phyloP scores from a whole-genome alignment of 2,797 vertebrate species.

The Sorex maritimensis region DNA sequence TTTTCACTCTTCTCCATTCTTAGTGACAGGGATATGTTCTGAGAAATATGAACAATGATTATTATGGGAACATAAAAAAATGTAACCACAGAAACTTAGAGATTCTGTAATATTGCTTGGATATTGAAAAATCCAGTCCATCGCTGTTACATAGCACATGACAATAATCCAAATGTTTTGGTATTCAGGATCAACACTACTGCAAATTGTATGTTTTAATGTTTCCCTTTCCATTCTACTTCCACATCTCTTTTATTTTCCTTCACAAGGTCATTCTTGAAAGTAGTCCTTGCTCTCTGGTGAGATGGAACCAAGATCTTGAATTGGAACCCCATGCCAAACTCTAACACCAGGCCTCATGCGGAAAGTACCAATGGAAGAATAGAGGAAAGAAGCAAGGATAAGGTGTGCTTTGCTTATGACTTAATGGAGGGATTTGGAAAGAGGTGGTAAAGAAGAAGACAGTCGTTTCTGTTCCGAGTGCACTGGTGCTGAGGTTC shows the following conservation, averaged over 20 bases:
- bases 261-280: neutral
- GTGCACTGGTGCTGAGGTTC: neutral
- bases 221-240: neutral
- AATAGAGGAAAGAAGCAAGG: neutral
- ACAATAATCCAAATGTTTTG: neutral
- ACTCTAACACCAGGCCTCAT: neutral
- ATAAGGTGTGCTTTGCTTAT: neutral
- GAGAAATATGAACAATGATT: no score
- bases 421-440: neutral
- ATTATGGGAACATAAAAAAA: no score
- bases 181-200: neutral
- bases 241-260: neutral
- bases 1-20: no score
- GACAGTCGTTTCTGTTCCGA: slow-evolving; percentile 3
- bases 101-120: no score
- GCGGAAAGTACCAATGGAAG: neutral
- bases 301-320: neutral
- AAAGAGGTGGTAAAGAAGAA: neutral
- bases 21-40: no score
- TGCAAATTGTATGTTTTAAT: neutral
- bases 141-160: neutral
- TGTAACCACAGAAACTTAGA: no score
- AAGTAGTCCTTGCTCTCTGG: neutral
- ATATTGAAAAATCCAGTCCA: no score
- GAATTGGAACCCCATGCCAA: neutral